phyloP scores from a whole-genome alignment of 2,888 invertebrate species.

The Orchestes rusci region DNA sequence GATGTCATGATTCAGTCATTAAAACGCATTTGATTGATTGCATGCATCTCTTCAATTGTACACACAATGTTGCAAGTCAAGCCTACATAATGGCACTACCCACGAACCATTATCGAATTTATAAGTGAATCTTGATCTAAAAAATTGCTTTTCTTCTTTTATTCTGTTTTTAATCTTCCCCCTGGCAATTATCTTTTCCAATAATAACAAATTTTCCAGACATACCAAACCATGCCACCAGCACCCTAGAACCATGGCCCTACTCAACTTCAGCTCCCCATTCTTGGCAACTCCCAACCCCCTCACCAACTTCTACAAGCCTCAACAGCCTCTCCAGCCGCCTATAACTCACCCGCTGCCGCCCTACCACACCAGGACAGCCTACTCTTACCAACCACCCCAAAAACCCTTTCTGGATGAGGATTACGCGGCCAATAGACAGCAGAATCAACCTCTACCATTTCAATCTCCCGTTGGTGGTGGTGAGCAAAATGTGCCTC shows the following conservation, averaged over 20 bases:
- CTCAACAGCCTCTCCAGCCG: slow-evolving; percentile 27
- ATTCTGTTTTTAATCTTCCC: too few species aligned
- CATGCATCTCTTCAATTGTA: too few species aligned
- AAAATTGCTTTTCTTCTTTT: too few species aligned
- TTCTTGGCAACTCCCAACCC: slow-evolving; percentile 37
- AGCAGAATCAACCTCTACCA: slow-evolving; percentile 13
- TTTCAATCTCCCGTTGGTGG: slow-evolving; percentile 13
- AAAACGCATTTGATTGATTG: too few species aligned
- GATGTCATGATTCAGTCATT: too few species aligned
- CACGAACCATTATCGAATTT: too few species aligned
- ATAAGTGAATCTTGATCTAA: too few species aligned
- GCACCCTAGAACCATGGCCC: slow-evolving; percentile 40
- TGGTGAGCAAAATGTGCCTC: slow-evolving; percentile 39
- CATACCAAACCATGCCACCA: too few species aligned
- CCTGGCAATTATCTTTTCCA: too few species aligned
- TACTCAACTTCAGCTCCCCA: slow-evolving; percentile 40
- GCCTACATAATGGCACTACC: too few species aligned
- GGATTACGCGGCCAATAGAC: slow-evolving; percentile 36
- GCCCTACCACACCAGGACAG: slow-evolving; percentile 23
- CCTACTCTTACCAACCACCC: slow-evolving; percentile 40
- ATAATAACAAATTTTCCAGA: too few species aligned
- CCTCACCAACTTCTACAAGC: slow-evolving; percentile 33
- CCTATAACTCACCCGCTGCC: slow-evolving; percentile 21
- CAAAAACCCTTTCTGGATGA: slow-evolving; percentile 42
- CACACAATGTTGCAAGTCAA: too few species aligned